Conservation (phyloP, 92 coral and sea anemone genomes). For the Actinostola sp. region DNA sequence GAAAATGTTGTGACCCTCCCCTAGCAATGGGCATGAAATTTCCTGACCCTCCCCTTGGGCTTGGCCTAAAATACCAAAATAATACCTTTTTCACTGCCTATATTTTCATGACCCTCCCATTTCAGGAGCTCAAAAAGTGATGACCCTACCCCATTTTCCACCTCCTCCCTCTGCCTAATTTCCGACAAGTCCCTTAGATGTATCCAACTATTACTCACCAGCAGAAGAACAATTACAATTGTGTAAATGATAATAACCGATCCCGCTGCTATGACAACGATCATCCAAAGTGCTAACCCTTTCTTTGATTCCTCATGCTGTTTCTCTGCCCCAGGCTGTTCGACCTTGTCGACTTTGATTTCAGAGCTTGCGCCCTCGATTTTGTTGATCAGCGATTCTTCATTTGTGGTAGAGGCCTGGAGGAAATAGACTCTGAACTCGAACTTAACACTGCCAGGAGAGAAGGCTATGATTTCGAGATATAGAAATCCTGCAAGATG, state of each 20-base stretch:
- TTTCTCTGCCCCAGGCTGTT: not conserved
- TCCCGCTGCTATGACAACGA: not conserved
- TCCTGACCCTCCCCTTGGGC: too few relatives aligned
- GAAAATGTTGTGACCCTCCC: too few relatives aligned
- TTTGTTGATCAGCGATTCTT: not conserved
- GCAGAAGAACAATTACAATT: not conserved
- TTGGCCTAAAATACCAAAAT: too few relatives aligned
- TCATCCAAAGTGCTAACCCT: not conserved
- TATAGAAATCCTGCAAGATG: not conserved
- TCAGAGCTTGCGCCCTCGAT: not conserved
- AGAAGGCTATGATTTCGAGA: not conserved
- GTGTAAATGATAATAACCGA: not conserved
- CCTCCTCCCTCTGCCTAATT: too few relatives aligned
- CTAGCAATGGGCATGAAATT: too few relatives aligned
- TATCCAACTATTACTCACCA: too few relatives aligned
- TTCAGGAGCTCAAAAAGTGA: too few relatives aligned
- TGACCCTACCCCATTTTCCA: too few relatives aligned
- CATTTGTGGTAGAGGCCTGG: not conserved
- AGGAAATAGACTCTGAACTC: not conserved
- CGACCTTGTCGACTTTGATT: not conserved
- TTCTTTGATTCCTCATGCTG: not conserved
- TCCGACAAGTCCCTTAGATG: too few relatives aligned
- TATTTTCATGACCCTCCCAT: too few relatives aligned
- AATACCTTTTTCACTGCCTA: too few relatives aligned
- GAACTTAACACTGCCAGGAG: not conserved